Evolutionary conservation across 2,113 vertebrate species (phyloP), one percentile per base, ranked within the genome.

Genomic region (Cheilinus undulatus): DNA sequence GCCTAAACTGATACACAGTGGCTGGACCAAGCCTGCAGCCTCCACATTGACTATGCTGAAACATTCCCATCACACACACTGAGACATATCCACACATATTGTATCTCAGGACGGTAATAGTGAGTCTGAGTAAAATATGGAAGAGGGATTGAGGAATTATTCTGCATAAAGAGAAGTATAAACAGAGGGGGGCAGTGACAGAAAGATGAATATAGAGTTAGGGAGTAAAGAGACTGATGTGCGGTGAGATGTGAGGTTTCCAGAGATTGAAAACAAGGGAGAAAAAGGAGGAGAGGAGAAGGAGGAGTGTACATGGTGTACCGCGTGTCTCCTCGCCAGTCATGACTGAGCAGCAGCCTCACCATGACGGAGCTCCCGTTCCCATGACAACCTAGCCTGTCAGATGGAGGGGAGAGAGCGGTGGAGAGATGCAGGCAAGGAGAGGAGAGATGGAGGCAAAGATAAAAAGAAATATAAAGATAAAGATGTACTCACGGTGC

Each of bases 341-440:
- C 86, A 90, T 91, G 89, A 91, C 89, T 89, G 90, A 84, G 89
- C 89, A 82, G 79, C 86, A 88, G 78, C 86, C 80, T 81, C 85
- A 83, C 88, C 89, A 88, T 90, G 90, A 91, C 88, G 34, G 89
- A 80, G 89, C 85, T 68, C 62, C 64, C 74, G 89, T 91, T 88
- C 80, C 89, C 89, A 92, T 92, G 88, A 83, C 88, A 89, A 92
- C 90, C 50, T 76, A 26, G 76, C 69, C 83, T 88, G 86, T 90
- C 89, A 91, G 86, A 90, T 83, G 81, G 84, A 85, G 57, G 38
- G 63, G 64, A 71, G 61, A 51, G 61, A 48, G 48, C 38, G 57
- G 54, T 38, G 65, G 62, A 75, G 69, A 67, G 66, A 79, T 62
- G 48, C 36, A 30, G 69, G 56, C 19, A n/a, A 24, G 17, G 62